A percentile compares a stretch with the other conserved stretches of the same genome.
Evolutionary conservation across 2,113 vertebrate species (phyloP).

Genomic region (Gobius niger): DNA sequence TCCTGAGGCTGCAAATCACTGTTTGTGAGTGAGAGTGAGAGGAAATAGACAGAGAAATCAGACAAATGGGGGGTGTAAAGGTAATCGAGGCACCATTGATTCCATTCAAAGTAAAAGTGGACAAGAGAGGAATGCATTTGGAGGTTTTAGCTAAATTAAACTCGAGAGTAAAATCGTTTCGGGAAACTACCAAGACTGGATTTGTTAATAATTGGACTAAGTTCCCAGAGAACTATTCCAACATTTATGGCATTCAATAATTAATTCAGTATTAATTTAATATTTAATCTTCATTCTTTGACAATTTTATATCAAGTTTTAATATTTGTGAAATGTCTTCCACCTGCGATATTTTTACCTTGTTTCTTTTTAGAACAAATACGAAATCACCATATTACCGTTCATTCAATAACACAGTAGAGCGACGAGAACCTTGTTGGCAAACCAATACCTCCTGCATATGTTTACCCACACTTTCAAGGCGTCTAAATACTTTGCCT

Average conservation of each 20-base stretch:
- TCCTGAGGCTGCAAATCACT: conserved; percentile 50
- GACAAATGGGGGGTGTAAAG: conserved; percentile 19
- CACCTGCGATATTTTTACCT: neutral
- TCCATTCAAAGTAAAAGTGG: conserved; percentile 13
- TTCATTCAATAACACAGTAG: conserved; percentile 33
- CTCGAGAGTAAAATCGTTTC: no score
- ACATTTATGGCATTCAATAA: no score
- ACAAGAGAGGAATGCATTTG: neutral
- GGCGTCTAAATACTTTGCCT: conserved; percentile 55
- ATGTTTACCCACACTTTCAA: conserved; percentile 59
- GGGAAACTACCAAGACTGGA: no score
- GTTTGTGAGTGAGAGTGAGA: conserved; percentile 12
- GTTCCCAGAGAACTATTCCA: no score
- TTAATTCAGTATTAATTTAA: no score
- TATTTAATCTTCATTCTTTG: no score
- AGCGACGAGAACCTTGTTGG: conserved; percentile 50
- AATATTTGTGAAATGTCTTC: neutral
- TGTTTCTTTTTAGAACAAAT: neutral
- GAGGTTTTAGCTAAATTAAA: no score
- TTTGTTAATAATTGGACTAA: no score
- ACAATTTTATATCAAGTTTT: neutral
- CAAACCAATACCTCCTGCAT: conserved; percentile 32
- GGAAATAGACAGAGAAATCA: conserved; percentile 24
- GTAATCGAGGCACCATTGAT: conserved; percentile 34
- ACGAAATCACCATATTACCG: neutral